These are phyloP conservation scores for Procambarus clarkii DNA, from an alignment of 1,140 invertebrate species.

Conservation along the genomic window DNA sequence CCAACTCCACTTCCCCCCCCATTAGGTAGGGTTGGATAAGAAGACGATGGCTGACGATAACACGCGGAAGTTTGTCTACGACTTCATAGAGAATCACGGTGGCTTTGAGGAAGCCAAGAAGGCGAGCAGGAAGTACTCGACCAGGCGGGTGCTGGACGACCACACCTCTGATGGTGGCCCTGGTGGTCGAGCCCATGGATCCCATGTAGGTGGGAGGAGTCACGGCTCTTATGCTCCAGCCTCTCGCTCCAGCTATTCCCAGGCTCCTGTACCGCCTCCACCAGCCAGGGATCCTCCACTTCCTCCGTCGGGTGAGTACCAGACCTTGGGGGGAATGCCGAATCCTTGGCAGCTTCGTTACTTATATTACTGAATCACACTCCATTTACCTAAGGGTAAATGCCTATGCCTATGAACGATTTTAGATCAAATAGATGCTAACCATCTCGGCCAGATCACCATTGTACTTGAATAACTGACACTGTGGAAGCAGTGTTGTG, in stretches of 20 bases:
- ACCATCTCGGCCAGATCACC: no score
- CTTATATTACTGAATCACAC: no score
- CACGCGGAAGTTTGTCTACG: conserved; percentile 22
- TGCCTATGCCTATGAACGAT: no score
- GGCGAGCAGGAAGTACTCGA: conserved; percentile 11
- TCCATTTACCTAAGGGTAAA: no score
- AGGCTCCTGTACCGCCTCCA: neutral
- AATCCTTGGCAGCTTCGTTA: no score
- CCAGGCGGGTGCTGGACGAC: neutral
- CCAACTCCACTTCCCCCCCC: neutral
- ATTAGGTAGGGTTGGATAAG: conserved; percentile 24
- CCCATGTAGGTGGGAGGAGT: neutral
- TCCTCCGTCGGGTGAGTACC: neutral
- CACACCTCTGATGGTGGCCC: neutral
- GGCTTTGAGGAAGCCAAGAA: conserved; percentile 26
- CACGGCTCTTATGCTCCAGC: neutral
- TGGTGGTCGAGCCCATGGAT: neutral
- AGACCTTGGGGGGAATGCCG: neutral
- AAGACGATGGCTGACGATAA: conserved; percentile 1
- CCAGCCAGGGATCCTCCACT: neutral
- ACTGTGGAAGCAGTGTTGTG: no score
- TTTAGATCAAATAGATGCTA: no score
- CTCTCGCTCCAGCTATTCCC: neutral
- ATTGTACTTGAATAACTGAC: no score
- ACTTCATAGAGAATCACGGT: conserved; percentile 16